Evolutionary conservation across 2,888 invertebrate genomes (phyloP).

Genomic region (Gonocerus acuteangulatus): DNA sequence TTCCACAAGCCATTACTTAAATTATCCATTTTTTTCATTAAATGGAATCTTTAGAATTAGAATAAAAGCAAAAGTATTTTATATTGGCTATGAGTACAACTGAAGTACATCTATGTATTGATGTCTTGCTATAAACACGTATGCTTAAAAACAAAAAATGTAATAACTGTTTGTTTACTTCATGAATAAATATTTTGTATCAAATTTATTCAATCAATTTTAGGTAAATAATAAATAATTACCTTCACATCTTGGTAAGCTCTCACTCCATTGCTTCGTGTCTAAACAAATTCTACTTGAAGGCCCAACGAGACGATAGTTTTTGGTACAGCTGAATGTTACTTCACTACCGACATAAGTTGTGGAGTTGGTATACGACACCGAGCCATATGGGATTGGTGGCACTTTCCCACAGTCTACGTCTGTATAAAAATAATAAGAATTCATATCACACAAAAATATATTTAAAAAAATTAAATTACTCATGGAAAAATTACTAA

Average conservation of each 20-base stretch:
- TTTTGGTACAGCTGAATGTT: slow-evolving; percentile 68
- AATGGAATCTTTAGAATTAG: too few species aligned
- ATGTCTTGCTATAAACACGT: too few species aligned
- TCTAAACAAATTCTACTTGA: slow-evolving; percentile 63
- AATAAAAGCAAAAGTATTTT: too few species aligned
- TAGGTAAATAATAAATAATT: slow-evolving; percentile 36
- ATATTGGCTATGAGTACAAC: too few species aligned
- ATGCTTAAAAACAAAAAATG: too few species aligned
- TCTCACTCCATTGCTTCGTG: slow-evolving; percentile 74
- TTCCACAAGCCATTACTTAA: too few species aligned
- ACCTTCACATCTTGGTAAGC: slow-evolving; percentile 81
- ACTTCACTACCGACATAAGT: slow-evolving; percentile 76
- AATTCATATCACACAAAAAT: not conserved
- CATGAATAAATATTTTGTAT: too few species aligned
- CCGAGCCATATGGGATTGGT: slow-evolving; percentile 66
- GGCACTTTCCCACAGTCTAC: slow-evolving; percentile 82
- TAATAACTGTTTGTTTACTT: too few species aligned
- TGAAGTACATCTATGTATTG: too few species aligned
- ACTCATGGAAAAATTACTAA: slow-evolving; percentile 45
- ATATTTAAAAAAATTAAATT: not conserved
- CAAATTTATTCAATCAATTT: too few species aligned
- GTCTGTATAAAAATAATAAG: slow-evolving; percentile 48
- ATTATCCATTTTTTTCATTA: too few species aligned
- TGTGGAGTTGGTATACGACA: slow-evolving; percentile 66
- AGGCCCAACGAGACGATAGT: slow-evolving; percentile 70